These are phyloP conservation scores for Arctopsyche grandis DNA, from an alignment of 1,140 invertebrate genomes.

Conservation along the genomic window DNA sequence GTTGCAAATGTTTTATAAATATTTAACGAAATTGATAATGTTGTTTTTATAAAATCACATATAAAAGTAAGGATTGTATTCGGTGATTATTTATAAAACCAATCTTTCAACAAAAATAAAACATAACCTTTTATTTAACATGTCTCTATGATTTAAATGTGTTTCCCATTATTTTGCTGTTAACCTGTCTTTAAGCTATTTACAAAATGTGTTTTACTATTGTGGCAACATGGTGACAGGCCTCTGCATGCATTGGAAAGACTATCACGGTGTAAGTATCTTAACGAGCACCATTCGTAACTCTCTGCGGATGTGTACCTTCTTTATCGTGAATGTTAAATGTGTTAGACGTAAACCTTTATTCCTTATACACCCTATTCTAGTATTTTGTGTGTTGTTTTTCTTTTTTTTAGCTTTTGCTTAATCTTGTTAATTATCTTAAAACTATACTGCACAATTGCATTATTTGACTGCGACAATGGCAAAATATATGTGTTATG, in stretches of 20 bases:
- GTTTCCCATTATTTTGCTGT: background rate
- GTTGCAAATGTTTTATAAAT: too few relatives aligned
- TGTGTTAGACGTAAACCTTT: conserved; percentile 1
- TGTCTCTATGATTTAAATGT: too few relatives aligned
- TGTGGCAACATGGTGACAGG: conserved; percentile 67
- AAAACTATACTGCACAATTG: conserved; percentile 1
- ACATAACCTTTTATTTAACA: too few relatives aligned
- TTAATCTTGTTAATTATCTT: background rate
- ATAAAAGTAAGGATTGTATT: too few relatives aligned
- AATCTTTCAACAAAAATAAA: too few relatives aligned
- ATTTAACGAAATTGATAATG: too few relatives aligned
- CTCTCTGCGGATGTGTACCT: background rate
- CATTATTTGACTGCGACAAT: background rate
- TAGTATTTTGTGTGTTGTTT: too few relatives aligned
- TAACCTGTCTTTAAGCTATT: conserved; percentile 23
- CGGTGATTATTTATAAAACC: too few relatives aligned
- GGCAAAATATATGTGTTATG: too few relatives aligned
- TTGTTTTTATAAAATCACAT: too few relatives aligned
- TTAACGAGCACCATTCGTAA: conserved; percentile 9
- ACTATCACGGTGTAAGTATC: conserved; percentile 87
- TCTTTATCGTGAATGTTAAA: conserved; percentile 14
- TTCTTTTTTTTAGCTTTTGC: background rate
- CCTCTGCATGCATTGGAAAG: conserved; percentile 86
- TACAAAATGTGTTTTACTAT: conserved; percentile 56
- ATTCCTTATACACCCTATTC: too few relatives aligned